A percentile compares a stretch with the other conserved stretches of the same genome.
These are phyloP conservation scores for Porites rus DNA, from an alignment of 92 coral and sea anemone species.

Conservation along the genomic window DNA sequence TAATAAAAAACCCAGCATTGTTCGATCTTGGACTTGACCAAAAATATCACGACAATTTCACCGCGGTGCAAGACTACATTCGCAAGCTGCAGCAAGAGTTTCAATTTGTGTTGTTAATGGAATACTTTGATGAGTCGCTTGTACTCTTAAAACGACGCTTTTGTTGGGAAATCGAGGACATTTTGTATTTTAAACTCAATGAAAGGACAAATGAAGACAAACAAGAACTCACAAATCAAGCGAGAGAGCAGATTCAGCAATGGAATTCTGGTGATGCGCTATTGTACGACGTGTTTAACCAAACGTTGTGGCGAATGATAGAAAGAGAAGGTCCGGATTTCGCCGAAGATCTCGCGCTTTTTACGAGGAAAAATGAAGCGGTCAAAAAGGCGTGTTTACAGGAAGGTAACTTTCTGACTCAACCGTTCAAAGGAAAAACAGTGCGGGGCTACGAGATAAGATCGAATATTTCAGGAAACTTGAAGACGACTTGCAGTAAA, in stretches of 20 bases:
- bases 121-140: conserved; percentile 81
- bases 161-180: conserved; percentile 71
- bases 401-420: conserved; percentile 34
- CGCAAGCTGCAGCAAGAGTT: conserved; percentile 53
- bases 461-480: conserved; percentile 4
- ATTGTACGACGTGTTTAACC: conserved; percentile 64
- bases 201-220: conserved; percentile 39
- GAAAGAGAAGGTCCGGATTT: conserved; percentile 62
- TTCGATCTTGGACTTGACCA: conserved; percentile 77
- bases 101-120: conserved; percentile 72
- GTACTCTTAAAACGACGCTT: conserved; percentile 69
- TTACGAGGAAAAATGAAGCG: conserved; percentile 20
- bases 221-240: conserved; percentile 17
- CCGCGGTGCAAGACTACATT: conserved; percentile 51
- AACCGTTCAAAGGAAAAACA: conserved; percentile 9
- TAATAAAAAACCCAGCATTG: conserved; percentile 67
- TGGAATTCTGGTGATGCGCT: conserved; percentile 74
- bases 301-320: conserved; percentile 71
- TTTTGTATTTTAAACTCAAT: conserved; percentile 74
- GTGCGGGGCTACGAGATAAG: conserved; percentile 26
- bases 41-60: conserved; percentile 46
- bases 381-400: neutral
- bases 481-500: neutral
- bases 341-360: conserved; percentile 46
- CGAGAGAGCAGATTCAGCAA: conserved; percentile 31